Evolutionary conservation across 1,140 invertebrate species (phyloP), one percentile per base, ranked within the genome.

Genomic region (Anoplolepis gracilipes): DNA sequence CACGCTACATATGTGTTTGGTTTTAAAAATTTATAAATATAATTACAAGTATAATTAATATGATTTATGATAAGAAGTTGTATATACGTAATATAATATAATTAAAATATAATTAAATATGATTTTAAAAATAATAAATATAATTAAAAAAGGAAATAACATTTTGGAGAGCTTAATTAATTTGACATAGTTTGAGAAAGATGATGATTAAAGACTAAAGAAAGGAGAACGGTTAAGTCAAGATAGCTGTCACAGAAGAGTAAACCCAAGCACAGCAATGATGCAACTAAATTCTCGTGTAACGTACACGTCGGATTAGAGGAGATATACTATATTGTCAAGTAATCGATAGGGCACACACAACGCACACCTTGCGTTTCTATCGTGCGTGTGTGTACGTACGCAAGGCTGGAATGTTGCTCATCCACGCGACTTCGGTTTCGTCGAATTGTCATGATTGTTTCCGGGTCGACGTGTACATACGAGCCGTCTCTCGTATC

Each of bases 351-450:
- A 72, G 36, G 0, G 3, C 36, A 25, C 28, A 33, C 25, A 42
- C 19, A 19, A 0, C 16, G 16, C 28, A 33, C 25, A 42, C 19
- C 4, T 1, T 4, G 16, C 6, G 33, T 11, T 57, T 57, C 8
- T 49, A 39, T 79, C 42, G n/a, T 39, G 46, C 25, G 13, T 19
- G 11, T 72, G 16, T 22, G 36, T 13, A 28, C n/a, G n/a, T n/a
- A n/a, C n/a, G n/a, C n/a, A n/a, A 62, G 46, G 22, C 70, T 59
- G 49, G 22, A 72, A n/a, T 59, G 25, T 46, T 57, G 55, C 33
- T 82, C 59, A 73, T 73, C 67, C 36, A 49, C 19, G 16, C 19
- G 8, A 61, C 36, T 73, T 82, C 28, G 67, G 57, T 72, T 72
- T 70, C 33, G 53, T 72, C 78, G 67, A 22, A 16, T 22, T 28